A percentile compares a stretch with the other conserved stretches of the same genome.
These are phyloP conservation scores for Actinia equina DNA, from an alignment of 64 coral and sea anemone species.

Conservation along the genomic window DNA sequence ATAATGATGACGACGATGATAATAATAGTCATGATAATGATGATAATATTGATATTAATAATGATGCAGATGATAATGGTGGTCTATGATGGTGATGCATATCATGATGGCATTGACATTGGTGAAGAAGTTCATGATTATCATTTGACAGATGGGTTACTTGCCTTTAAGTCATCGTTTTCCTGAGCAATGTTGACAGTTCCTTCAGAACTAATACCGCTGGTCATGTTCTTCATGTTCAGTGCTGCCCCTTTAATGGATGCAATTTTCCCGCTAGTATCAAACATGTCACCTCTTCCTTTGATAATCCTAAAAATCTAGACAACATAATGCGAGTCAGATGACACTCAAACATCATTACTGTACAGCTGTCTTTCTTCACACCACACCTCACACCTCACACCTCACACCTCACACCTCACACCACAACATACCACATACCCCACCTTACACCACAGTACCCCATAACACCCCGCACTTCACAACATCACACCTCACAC, in stretches of 20 bases:
- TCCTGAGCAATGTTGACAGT: conserved; percentile 78
- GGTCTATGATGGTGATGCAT: too few relatives aligned
- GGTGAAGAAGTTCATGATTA: too few relatives aligned
- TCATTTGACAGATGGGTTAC: neutral
- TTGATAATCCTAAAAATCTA: conserved; percentile 80
- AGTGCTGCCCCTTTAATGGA: conserved; percentile 70
- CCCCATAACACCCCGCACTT: too few relatives aligned
- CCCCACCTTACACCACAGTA: too few relatives aligned
- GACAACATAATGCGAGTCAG: neutral
- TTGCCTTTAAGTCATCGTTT: conserved; percentile 64
- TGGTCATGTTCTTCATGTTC: conserved; percentile 21
- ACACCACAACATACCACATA: too few relatives aligned
- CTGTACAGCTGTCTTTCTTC: too few relatives aligned
- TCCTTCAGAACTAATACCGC: conserved; percentile 31
- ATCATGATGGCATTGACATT: too few relatives aligned
- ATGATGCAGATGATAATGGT: too few relatives aligned
- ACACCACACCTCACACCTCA: too few relatives aligned
- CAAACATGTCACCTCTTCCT: conserved; percentile 78
- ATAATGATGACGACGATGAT: too few relatives aligned
- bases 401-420: too few relatives aligned
- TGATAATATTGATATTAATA: neutral
- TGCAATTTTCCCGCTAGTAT: conserved; percentile 76
- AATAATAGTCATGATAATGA: neutral
- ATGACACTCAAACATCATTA: neutral
- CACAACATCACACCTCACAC: too few relatives aligned